Percentiles rank a stretch among this genome's conserved stretches.
Conservation (phyloP, 2,888 invertebrate genomes). For the Morpho achilles region DNA sequence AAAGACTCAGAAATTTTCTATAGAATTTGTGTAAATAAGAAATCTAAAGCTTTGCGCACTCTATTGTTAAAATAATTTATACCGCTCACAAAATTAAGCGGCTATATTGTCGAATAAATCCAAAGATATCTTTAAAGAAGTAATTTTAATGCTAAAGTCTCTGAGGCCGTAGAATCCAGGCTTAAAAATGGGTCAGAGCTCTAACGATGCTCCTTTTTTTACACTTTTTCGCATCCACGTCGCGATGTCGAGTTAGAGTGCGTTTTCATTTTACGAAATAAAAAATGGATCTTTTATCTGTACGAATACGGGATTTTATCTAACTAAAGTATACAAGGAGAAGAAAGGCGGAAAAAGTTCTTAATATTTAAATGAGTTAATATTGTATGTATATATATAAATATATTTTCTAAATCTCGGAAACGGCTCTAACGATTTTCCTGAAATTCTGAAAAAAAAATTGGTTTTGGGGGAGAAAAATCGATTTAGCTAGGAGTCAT, state of each 20-base stretch:
- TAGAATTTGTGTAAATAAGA: background rate
- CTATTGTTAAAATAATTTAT: slow-evolving; percentile 8
- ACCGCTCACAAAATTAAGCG: slow-evolving; percentile 21
- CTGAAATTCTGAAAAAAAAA: too few relatives aligned
- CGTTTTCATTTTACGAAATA: slow-evolving; percentile 2
- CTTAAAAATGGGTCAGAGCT: slow-evolving; percentile 52
- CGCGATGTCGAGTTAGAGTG: slow-evolving; percentile 23
- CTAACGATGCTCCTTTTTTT: slow-evolving; percentile 53
- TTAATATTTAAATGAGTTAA: too few relatives aligned
- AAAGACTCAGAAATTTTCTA: too few relatives aligned
- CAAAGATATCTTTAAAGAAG: slow-evolving; percentile 24
- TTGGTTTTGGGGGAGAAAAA: too few relatives aligned
- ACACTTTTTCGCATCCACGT: slow-evolving; percentile 35
- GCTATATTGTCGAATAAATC: slow-evolving; percentile 21
- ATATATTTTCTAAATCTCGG: too few relatives aligned
- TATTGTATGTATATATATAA: too few relatives aligned
- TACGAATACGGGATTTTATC: too few relatives aligned
- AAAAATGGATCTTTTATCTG: too few relatives aligned
- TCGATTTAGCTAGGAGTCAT: too few relatives aligned
- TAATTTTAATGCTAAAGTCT: slow-evolving; percentile 13
- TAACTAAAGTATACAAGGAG: too few relatives aligned
- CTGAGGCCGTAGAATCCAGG: slow-evolving; percentile 16
- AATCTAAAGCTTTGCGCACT: background rate
- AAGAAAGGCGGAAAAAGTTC: too few relatives aligned
- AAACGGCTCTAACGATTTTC: too few relatives aligned